A percentile compares a stretch with the other conserved stretches of the same genome.
Conservation (phyloP, 2,113 vertebrate genomes). For the Burhinus oedicnemus region DNA sequence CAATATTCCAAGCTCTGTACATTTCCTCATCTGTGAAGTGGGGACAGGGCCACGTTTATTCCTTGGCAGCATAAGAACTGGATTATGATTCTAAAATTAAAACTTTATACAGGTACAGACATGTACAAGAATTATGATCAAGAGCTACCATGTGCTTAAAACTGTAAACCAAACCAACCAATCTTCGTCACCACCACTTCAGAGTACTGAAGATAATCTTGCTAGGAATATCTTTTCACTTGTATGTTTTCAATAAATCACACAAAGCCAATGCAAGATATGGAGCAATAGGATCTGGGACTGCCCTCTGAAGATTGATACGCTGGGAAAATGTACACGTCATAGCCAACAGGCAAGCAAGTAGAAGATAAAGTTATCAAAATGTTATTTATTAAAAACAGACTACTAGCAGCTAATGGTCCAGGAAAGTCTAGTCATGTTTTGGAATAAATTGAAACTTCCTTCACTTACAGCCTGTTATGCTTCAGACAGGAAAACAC, state of each 20-base stretch:
- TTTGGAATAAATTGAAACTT: background rate
- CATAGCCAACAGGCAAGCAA: background rate
- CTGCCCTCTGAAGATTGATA: background rate
- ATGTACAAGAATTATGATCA: background rate
- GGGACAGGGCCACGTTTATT: background rate
- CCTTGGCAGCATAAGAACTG: background rate
- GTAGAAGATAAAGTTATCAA: background rate
- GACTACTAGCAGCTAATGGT: background rate
- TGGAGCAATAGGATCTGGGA: background rate
- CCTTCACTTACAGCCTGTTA: background rate
- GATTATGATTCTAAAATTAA: background rate
- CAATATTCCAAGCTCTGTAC: background rate
- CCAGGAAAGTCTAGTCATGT: background rate
- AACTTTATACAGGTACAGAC: background rate
- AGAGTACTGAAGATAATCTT: background rate
- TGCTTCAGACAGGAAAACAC: background rate
- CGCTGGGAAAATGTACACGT: background rate
- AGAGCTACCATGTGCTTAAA: background rate
- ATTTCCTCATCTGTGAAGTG: background rate
- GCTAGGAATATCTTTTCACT: background rate
- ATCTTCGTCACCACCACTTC: background rate
- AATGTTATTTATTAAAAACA: constrained; percentile 4
- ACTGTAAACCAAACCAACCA: background rate
- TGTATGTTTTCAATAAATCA: background rate
- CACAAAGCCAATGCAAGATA: background rate